A percentile compares a stretch with the other conserved stretches of the same genome.
These are phyloP conservation scores for Sphenopsis melanotis DNA, from an alignment of 2,797 vertebrate genomes.

Conservation along the genomic window DNA sequence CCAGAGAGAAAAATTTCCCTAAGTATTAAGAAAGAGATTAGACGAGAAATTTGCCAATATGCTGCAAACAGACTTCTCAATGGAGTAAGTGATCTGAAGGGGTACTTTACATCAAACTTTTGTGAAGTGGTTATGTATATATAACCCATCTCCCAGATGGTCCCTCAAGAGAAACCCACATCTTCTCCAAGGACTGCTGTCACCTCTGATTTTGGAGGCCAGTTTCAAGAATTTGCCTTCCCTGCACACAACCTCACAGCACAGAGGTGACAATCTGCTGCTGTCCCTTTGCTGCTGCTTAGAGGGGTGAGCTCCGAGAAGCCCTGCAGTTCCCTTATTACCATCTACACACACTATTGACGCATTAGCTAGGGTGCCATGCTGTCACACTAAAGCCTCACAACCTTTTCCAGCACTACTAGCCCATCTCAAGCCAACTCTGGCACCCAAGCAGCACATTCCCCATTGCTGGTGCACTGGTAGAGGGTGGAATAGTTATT, in stretches of 20 bases:
- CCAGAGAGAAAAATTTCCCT: neutral
- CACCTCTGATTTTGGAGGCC: neutral
- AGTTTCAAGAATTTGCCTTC: neutral
- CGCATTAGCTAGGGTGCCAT: neutral
- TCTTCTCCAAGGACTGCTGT: neutral
- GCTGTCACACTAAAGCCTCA: neutral
- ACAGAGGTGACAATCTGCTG: neutral
- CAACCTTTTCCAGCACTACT: neutral
- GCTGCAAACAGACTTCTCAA: neutral
- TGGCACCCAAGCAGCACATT: neutral
- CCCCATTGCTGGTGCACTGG: neutral
- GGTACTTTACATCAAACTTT: neutral
- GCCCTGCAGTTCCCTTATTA: neutral
- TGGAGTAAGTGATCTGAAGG: neutral
- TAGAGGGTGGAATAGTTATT: neutral
- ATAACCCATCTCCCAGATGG: neutral
- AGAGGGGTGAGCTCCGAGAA: neutral
- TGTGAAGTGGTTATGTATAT: accelerated
- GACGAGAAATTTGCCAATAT: neutral
- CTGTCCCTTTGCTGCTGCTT: neutral
- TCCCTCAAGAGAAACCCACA: neutral
- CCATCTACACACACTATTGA: neutral
- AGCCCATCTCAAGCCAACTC: neutral
- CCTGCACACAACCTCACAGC: neutral
- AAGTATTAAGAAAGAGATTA: neutral